These are phyloP conservation scores for Augochlora pura DNA, from an alignment of 1,140 invertebrate genomes.

Conservation along the genomic window DNA sequence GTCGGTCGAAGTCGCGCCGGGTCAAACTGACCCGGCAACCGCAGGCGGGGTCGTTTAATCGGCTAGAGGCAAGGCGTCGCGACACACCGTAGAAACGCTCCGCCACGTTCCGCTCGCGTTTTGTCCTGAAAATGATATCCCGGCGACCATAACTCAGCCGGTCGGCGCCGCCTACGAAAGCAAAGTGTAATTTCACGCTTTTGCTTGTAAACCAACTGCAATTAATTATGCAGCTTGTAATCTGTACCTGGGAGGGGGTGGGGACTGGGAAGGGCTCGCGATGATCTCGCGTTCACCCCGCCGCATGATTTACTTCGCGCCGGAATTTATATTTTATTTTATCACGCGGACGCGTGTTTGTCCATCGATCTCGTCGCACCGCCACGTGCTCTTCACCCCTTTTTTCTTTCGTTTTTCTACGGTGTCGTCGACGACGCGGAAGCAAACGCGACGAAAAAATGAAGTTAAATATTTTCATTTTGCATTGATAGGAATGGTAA, in stretches of 20 bases:
- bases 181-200: conserved; percentile 20
- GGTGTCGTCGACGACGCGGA: not conserved
- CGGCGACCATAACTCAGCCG: conserved; percentile 27
- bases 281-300: not conserved
- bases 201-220: not conserved
- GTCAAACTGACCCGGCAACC: no score
- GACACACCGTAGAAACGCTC: no score
- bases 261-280: no score
- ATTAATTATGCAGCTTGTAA: not conserved
- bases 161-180: not conserved
- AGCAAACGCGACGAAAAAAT: no score
- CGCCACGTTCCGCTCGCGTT: conserved; percentile 30
- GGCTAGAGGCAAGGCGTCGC: conserved; percentile 47
- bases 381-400: not conserved
- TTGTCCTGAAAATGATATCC: conserved; percentile 44
- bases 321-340: not conserved
- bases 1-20: no score
- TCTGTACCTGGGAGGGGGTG: no score
- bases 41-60: conserved; percentile 19
- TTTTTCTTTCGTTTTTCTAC: not conserved
- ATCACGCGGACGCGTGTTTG: not conserved
- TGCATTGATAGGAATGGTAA: no score
- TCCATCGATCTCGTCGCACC: not conserved
- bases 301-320: no score
- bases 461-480: no score